Base-by-base conservation (phyloP, 2,797 vertebrate genomes). In the Sphenodon punctatus region DNA sequence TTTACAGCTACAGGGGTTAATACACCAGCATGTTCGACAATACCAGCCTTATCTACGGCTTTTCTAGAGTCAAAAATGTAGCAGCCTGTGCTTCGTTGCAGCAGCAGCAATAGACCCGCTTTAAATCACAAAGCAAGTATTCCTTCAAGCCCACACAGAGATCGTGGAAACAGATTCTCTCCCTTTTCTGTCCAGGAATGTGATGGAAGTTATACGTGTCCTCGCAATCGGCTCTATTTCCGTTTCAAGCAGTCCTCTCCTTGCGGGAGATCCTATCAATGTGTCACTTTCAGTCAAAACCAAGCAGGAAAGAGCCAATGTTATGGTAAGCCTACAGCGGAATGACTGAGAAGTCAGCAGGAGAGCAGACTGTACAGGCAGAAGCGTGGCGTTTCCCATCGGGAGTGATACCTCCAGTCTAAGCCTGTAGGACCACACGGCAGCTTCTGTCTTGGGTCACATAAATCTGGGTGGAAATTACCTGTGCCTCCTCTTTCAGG, bases 321-420 rank as follows among this genome's bases (percentile, higher is more conserved):
- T 87, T 75, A 84, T 20, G 88, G 88, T 84, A 94, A 91, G 76
- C 87, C 71, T 4, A 64, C 78, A 87, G 90, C 53, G 88, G 88
- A 83, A 72, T 6, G 5, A 61, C 78, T 88, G 30, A 7, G 11
- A 64, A 88, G 88, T 58, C 90, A 92, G 92, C 92, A 84, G 90
- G 90, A 92, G 78, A 90, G 65, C 86, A 81, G 20, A 90, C 86
- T 90, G 72, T 23, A 53, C 64, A 58, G 88, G 75, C 79, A 45
- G 71, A 80, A 72, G 51, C 2, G 1, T 80, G 90, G 39, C 89
- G 82, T 84, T 65, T 77, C 76, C 85, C 41, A 70, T 67, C 61
- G 67, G 68, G 30, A 78, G 32, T 2, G 78, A 72, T 34, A 68
- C 10, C 81, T 68, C 1, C 0, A 10, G 25, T 36, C 55, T 17